Base-by-base conservation (phyloP, 2,113 vertebrate species). In the Crotalus helleri region DNA sequence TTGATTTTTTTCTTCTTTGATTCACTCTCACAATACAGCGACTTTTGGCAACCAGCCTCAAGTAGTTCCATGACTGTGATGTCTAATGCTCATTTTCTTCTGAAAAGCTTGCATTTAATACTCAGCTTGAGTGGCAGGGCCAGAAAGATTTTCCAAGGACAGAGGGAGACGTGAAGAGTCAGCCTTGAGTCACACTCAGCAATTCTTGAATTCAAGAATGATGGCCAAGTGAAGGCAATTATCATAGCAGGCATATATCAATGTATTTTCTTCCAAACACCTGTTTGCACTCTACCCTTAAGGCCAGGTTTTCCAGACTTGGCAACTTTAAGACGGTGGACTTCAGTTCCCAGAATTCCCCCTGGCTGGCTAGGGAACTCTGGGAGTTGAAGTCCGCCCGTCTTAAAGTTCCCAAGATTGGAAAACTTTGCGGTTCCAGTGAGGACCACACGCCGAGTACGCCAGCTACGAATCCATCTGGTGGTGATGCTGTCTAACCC, bases 101-200 rank as follows among this genome's bases (percentile, higher is more conserved):
- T 81, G 17, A 6, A 81, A 81, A 81, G 69, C 33, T 81, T 81
- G n/a, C 33, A 39, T 21, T 81, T 17, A 74, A 7, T 39, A 1
- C 15, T 33, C n/a, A 17, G n/a, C 5, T 33, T 74, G 15, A 17
- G 13, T 33, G n/a, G 1, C 15, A 19, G 17, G 0, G 1, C 1
- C 69, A 9, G 33, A 19, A 21, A 39, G 69, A 81, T 8, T 39
- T 81, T 21, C 33, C 33, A 81, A 39, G n/a, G 12, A 39, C 15
- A 19, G 33, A 39, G 15, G n/a, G 15, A 81, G 15, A 81, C 9
- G 2, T 39, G 3, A 81, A 33, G 5, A 33, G n/a, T 19, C n/a
- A 39, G n/a, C 69, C 17, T 19, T 39, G 33, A 81, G 69, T 39
- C 17, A 81, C 0, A 6, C 17, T 39, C n/a, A 39, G 15, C 15